These are phyloP conservation scores for Mercenaria mercenaria DNA, from an alignment of 1,140 invertebrate genomes.

Conservation along the genomic window DNA sequence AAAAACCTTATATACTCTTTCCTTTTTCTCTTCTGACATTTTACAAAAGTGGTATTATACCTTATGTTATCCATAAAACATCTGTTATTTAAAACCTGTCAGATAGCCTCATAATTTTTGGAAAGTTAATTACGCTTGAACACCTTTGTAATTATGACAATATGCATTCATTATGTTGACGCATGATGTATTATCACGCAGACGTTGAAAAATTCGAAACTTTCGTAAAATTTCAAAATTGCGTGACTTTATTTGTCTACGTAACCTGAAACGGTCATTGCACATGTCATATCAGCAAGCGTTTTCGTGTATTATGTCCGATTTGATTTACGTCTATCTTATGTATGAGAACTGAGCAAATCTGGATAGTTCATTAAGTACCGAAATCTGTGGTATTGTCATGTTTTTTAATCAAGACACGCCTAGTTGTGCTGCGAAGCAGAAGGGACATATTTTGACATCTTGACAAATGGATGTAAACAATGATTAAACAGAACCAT, in stretches of 20 bases:
- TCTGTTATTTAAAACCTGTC: not conserved
- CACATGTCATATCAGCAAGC: not conserved
- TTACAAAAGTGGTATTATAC: not conserved
- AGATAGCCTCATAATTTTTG: not conserved
- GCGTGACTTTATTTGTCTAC: not conserved
- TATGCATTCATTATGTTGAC: not conserved
- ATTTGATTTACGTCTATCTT: conserved; percentile 9
- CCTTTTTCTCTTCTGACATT: not conserved
- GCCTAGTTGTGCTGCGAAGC: not conserved
- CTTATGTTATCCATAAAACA: not conserved
- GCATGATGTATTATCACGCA: not conserved
- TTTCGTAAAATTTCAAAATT: not conserved
- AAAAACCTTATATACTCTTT: too few relatives aligned
- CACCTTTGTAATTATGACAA: conserved; percentile 26
- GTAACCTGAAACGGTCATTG: not conserved
- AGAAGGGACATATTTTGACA: not conserved
- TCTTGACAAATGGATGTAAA: not conserved
- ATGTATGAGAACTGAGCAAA: not conserved
- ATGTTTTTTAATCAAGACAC: not conserved
- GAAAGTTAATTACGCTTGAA: not conserved
- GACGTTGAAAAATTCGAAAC: conserved; percentile 8
- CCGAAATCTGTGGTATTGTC: not conserved
- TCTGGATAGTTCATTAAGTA: not conserved
- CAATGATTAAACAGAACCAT: not conserved
- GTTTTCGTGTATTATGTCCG: not conserved